phyloP scores from a whole-genome alignment of 1,140 invertebrate genomes.

The Caenorhabditis brenneri region DNA sequence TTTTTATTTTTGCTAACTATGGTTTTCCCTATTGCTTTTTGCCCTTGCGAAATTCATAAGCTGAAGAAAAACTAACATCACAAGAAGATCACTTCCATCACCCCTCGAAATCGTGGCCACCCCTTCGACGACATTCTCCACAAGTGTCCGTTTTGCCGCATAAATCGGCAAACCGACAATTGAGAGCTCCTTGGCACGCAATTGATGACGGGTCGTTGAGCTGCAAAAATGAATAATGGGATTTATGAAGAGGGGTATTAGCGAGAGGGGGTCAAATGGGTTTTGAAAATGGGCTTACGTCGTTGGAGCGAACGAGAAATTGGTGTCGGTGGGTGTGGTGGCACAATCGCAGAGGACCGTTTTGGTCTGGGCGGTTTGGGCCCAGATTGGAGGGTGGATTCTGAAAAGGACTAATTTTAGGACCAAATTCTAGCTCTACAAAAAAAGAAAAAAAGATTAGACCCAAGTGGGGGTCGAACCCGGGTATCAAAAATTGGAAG shows the following conservation, averaged over 20 bases:
- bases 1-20: no score
- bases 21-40: no score
- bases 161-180: conserved; percentile 68
- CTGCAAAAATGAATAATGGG: neutral
- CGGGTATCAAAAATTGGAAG: no score
- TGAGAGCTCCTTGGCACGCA: conserved; percentile 59
- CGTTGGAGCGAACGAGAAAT: conserved; percentile 8
- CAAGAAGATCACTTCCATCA: conserved; percentile 21
- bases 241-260: neutral
- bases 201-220: conserved; percentile 38
- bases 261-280: neutral
- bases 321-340: neutral
- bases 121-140: conserved; percentile 68
- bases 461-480: no score
- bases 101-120: conserved; percentile 67
- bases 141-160: conserved; percentile 61
- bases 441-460: no score
- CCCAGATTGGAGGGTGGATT: conserved; percentile 58
- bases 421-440: no score
- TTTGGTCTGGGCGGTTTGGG: conserved; percentile 51
- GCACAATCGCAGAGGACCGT: conserved; percentile 58
- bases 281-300: neutral
- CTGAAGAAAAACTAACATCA: neutral
- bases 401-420: neutral
- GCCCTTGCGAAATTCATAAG: no score